phyloP scores from a whole-genome alignment of 2,888 invertebrate genomes.

The Ennomos fuscantarius region DNA sequence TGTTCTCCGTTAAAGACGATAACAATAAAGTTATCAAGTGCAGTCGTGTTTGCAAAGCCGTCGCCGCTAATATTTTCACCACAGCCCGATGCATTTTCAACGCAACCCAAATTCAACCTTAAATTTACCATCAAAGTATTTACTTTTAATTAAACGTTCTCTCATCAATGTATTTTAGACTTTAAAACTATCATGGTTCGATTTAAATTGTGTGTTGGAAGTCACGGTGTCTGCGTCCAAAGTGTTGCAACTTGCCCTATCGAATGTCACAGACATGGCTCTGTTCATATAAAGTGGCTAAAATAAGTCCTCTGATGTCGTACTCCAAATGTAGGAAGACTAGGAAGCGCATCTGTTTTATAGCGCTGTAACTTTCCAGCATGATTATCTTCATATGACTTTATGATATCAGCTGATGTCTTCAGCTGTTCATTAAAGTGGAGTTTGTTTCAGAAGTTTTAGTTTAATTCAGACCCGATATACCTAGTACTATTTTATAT shows the following conservation, averaged over 20 bases:
- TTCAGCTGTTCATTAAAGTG: too few relatives aligned
- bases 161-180: slow-evolving; percentile 37
- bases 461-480: too few relatives aligned
- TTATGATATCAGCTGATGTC: slow-evolving; percentile 35
- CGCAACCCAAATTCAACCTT: slow-evolving; percentile 58
- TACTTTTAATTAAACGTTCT: slow-evolving; percentile 53
- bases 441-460: too few relatives aligned
- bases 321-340: slow-evolving; percentile 48
- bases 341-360: slow-evolving; percentile 62
- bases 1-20: slow-evolving; percentile 46
- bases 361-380: slow-evolving; percentile 54
- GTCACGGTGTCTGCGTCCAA: slow-evolving; percentile 47
- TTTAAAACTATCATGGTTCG: slow-evolving; percentile 40
- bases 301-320: slow-evolving; percentile 73
- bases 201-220: slow-evolving; percentile 47
- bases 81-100: slow-evolving; percentile 45
- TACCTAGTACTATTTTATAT: too few relatives aligned
- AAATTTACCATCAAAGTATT: slow-evolving; percentile 48
- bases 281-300: slow-evolving; percentile 70
- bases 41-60: slow-evolving; percentile 55
- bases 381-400: slow-evolving; percentile 53
- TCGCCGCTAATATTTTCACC: slow-evolving; percentile 60
- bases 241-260: slow-evolving; percentile 70
- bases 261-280: slow-evolving; percentile 69
- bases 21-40: slow-evolving; percentile 67